Evolutionary conservation across 64 coral and sea anemone genomes (phyloP).

Genomic region (Actinia tenebrosa): DNA sequence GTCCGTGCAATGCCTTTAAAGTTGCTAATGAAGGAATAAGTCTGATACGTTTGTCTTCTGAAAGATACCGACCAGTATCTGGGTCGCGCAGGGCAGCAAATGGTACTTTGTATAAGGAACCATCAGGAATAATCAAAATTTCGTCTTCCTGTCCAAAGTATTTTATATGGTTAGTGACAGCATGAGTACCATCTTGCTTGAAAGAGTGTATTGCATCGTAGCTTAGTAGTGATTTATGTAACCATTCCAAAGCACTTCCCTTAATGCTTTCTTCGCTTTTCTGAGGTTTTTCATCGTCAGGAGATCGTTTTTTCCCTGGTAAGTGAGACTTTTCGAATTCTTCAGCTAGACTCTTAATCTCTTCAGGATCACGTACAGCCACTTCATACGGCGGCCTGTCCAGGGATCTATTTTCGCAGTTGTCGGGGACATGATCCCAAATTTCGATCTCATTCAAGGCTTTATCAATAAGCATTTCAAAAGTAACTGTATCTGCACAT

Average conservation of each 20-base stretch:
- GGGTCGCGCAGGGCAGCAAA: neutral
- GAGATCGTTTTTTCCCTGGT: neutral
- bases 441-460: neutral
- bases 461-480: neutral
- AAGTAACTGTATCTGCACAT: neutral
- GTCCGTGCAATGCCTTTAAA: constrained; percentile 24
- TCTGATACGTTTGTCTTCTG: too few relatives aligned
- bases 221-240: neutral
- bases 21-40: too few relatives aligned
- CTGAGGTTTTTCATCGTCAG: neutral
- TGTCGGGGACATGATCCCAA: neutral
- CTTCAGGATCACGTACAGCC: neutral
- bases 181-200: neutral
- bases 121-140: constrained; percentile 39
- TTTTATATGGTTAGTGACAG: neutral
- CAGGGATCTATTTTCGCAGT: neutral
- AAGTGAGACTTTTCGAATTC: neutral
- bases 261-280: neutral
- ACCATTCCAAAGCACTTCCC: neutral
- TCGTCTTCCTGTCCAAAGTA: neutral
- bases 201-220: neutral
- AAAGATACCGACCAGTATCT: too few relatives aligned
- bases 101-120: neutral
- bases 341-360: neutral
- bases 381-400: neutral